Evolutionary conservation across 2,888 invertebrate species (phyloP).

Genomic region (Bellardia pandia): DNA sequence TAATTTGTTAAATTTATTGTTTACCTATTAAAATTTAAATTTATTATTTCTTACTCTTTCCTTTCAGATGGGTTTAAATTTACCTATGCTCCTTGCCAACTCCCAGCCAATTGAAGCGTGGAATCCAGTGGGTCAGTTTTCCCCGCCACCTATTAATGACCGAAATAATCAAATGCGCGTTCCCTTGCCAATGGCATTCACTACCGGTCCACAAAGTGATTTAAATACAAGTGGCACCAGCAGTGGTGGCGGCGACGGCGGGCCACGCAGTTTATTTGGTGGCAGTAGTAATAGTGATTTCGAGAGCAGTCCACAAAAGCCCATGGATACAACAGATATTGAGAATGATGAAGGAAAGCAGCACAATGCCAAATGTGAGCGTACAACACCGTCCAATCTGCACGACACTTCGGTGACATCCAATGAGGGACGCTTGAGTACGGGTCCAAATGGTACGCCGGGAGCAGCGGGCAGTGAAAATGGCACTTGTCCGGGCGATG

Average conservation of each 20-base stretch:
- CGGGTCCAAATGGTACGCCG: slow-evolving; percentile 60
- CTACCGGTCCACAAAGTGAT: slow-evolving; percentile 71
- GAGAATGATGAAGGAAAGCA: slow-evolving; percentile 77
- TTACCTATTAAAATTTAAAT: too few relatives aligned
- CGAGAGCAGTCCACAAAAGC: slow-evolving; percentile 80
- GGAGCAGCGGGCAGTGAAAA: slow-evolving; percentile 58
- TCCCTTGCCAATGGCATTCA: slow-evolving; percentile 79
- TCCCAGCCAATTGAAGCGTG: slow-evolving; percentile 80
- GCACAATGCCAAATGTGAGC: slow-evolving; percentile 78
- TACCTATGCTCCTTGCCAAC: slow-evolving; percentile 82
- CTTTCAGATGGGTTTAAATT: slow-evolving; percentile 81
- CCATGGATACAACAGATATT: slow-evolving; percentile 80
- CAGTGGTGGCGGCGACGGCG: slow-evolving; percentile 62
- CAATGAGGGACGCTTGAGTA: slow-evolving; percentile 66
- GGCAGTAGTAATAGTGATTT: slow-evolving; percentile 82
- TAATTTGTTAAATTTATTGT: too few relatives aligned
- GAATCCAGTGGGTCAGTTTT: slow-evolving; percentile 81
- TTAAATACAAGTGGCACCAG: slow-evolving; percentile 64
- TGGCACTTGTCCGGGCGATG: slow-evolving; percentile 65
- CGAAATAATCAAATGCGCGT: slow-evolving; percentile 78
- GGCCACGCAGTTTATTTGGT: slow-evolving; percentile 74
- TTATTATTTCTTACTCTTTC: slow-evolving; percentile 7
- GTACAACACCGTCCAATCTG: slow-evolving; percentile 76
- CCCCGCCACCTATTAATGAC: slow-evolving; percentile 79
- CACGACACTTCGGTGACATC: slow-evolving; percentile 65